These are phyloP conservation scores for Camptogramma bilineatum DNA, from an alignment of 2,888 invertebrate genomes.

Conservation along the genomic window DNA sequence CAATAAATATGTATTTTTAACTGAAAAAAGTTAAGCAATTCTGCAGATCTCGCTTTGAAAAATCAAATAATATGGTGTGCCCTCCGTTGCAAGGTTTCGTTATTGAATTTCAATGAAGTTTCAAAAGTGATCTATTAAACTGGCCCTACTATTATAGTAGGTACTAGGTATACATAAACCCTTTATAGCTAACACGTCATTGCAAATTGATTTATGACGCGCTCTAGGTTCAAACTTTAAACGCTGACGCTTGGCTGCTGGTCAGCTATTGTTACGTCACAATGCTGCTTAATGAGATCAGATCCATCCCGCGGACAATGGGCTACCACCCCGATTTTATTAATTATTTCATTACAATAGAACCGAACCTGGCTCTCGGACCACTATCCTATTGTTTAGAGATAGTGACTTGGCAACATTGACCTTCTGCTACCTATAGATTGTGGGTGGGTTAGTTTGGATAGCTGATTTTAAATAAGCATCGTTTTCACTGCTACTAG, in stretches of 20 bases:
- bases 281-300: conserved; percentile 72
- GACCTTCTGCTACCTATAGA: conserved; percentile 48
- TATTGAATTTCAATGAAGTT: no score
- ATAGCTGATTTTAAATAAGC: conserved; percentile 2
- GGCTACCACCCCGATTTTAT: conserved; percentile 80
- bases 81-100: no score
- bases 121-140: no score
- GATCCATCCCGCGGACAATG: conserved; percentile 70
- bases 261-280: conserved; percentile 81
- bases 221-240: conserved; percentile 30
- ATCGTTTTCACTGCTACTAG: not conserved
- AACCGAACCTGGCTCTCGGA: conserved; percentile 77
- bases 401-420: conserved; percentile 75
- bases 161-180: no score
- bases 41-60: no score
- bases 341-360: conserved; percentile 85
- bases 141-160: no score
- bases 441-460: not conserved
- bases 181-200: not conserved
- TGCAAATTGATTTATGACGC: conserved; percentile 39
- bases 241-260: conserved; percentile 50
- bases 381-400: conserved; percentile 74
- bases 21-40: no score
- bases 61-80: no score
- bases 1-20: no score